Evolutionary conservation across 2,113 vertebrate genomes (phyloP), one percentile per base, ranked within the genome.

Genomic region (Rhea pennata): DNA sequence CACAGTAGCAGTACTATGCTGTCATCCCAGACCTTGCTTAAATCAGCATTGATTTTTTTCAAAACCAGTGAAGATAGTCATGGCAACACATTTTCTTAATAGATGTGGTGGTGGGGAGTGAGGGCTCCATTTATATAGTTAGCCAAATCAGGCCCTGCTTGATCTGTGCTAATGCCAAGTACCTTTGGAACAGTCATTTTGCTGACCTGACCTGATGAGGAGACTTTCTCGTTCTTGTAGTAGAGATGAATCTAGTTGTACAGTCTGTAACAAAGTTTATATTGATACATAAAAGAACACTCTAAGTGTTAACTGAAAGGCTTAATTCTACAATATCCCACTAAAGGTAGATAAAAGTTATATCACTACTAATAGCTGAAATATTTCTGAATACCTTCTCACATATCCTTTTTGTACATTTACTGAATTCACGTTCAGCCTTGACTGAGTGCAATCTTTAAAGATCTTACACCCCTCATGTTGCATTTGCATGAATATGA

Each of bases 101-200:
- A 92, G 71, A 42, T 66, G 17, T 61, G 40, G 5, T 56, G 73
- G 40, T 56, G 53, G 69, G 79, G 65, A 91, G 79, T 36, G 76
- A 89, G 29, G 40, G 40, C 17, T 87, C 36, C 23, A 53, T 59
- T 94, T 94, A 75, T 83, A 74, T 62, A 65, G 51, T 91, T 93
- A 19, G 33, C 20, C 53, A 78, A 86, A 76, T 46, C 44, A 53
- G 71, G 15, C 15, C 87, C 74, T 92, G 12, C 51, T 61, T 92
- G n/a, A 93, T 95, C 39, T 84, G 59, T 95, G 5, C 36, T 53
- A 88, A 81, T 96, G 87, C 75, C 69, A 88, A 87, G 19, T 76
- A 54, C 44, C 50, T 94, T 96, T 88, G 94, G 83, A 96, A 88
- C 61, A 89, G 67, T 94, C 51, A 23, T 82, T 94, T 93, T 91